Base-by-base conservation (phyloP, 37 sponge, comb jelly and placozoan genomes). In the Haliclona indistincta region DNA sequence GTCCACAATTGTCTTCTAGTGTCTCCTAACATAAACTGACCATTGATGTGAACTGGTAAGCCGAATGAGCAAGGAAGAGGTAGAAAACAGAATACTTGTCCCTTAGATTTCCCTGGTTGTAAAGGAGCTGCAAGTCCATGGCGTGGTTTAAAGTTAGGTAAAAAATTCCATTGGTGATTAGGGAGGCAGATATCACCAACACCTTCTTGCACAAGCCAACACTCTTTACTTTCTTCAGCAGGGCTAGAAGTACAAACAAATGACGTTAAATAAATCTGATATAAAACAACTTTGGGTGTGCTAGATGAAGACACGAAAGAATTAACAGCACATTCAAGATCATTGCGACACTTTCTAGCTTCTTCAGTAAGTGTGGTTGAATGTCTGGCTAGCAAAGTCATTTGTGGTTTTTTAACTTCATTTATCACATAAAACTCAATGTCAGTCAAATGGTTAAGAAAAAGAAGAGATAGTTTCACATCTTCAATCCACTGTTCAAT, bases 1-100 rank as follows among this genome's bases (percentile, higher is more conserved):
- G n/a, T n/a, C 83, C 83, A 82, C 43, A 82, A 29, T 47, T 32
- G 39, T 13, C 83, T 36, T 37, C 83, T 42, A 32, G 56, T 28
- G 4, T 65, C n/a, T 38, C 64, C 44, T 4, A 82, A 58, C 8
- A 66, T 66, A 56, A 82, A 82, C 20, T 73, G 60, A 2, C 83
- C 83, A 74, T 82, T 73, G 10, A 82, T 56, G 43, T 82, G 83
- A 7, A 82, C 83, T 41, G 83, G 75, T 8, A 82, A 68, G n/a
- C 39, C n/a, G 30, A 66, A 74, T n/a, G 54, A 0, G 11, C 73
- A 8, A 33, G 83, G 83, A 7, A 82, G 55, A 6, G 84, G 84
- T 15, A 83, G 70, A 42, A 83, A 83, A 49, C 84, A 83, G 63
- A 83, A 83, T 38, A 83, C 77, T 45, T 58, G 58, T 2, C 70